Conservation (phyloP, 2,888 invertebrate genomes). For the Malacosoma neustria region DNA sequence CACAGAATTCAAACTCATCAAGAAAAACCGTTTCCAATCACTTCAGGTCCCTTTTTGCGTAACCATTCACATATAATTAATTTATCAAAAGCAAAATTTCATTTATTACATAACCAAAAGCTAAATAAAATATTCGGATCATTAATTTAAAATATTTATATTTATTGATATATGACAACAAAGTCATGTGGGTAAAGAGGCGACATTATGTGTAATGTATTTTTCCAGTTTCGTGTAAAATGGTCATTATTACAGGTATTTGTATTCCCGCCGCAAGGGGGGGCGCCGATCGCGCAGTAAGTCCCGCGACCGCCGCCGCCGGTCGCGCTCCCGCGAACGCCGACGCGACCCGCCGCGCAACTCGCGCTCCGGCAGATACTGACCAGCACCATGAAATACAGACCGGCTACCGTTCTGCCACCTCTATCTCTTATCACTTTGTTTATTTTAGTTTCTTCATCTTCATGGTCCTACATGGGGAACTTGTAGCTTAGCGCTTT, state of each 20-base stretch:
- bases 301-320: conserved; percentile 69
- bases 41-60: too few relatives aligned
- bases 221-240: too few relatives aligned
- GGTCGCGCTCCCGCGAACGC: conserved; percentile 75
- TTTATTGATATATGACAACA: too few relatives aligned
- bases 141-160: not conserved
- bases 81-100: not conserved
- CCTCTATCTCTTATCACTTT: not conserved
- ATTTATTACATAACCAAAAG: not conserved
- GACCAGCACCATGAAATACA: conserved; percentile 13
- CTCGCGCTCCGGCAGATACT: conserved; percentile 74
- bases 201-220: too few relatives aligned
- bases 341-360: conserved; percentile 69
- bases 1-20: too few relatives aligned
- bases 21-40: too few relatives aligned
- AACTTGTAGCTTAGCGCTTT: too few relatives aligned
- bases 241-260: conserved; percentile 73
- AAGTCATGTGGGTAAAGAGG: too few relatives aligned
- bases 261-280: conserved; percentile 81
- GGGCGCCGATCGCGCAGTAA: conserved; percentile 48
- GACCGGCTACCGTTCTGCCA: conserved; percentile 1
- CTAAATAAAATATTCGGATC: not conserved
- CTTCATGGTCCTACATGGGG: too few relatives aligned
- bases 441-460: too few relatives aligned
- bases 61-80: too few relatives aligned